Conservation (phyloP, 2,797 vertebrate genomes). For the Onychomys leucogaster region DNA sequence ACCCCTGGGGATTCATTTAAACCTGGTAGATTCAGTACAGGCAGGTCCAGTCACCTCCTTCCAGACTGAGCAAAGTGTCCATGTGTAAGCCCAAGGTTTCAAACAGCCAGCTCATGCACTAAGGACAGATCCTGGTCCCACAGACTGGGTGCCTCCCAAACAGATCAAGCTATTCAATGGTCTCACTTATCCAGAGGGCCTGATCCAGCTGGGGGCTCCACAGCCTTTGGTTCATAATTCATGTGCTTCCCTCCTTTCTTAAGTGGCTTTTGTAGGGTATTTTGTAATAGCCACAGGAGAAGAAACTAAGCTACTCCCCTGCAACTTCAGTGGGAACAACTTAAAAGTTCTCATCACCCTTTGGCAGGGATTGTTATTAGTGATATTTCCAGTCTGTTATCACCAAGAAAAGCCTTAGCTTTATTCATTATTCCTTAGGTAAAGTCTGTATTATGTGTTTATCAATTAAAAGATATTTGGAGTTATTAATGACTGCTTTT, state of each 20-base stretch:
- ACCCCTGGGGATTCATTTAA: no score
- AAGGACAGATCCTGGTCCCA: no score
- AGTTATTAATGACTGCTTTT: constrained; percentile 25
- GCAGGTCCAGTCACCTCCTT: no score
- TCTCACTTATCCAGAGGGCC: no score
- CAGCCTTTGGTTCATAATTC: no score
- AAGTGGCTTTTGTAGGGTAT: neutral
- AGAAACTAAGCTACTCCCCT: neutral
- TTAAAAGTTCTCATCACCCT: neutral
- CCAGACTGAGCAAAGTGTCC: no score
- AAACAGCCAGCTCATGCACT: no score
- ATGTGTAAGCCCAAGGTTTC: no score
- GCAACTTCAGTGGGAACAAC: neutral
- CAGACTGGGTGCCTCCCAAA: no score
- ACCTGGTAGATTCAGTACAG: no score
- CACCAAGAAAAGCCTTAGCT: neutral
- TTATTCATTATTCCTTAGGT: neutral
- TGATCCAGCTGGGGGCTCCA: no score
- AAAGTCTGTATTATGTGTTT: constrained; percentile 10
- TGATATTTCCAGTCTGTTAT: neutral
- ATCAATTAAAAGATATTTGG: neutral
- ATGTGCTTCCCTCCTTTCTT: neutral
- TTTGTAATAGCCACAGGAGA: neutral
- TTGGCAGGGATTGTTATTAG: neutral
- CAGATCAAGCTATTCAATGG: no score